Percentiles rank a stretch among this genome's conserved stretches.
Evolutionary conservation across 2,113 vertebrate genomes (phyloP).

Genomic region (Buteo buteo): DNA sequence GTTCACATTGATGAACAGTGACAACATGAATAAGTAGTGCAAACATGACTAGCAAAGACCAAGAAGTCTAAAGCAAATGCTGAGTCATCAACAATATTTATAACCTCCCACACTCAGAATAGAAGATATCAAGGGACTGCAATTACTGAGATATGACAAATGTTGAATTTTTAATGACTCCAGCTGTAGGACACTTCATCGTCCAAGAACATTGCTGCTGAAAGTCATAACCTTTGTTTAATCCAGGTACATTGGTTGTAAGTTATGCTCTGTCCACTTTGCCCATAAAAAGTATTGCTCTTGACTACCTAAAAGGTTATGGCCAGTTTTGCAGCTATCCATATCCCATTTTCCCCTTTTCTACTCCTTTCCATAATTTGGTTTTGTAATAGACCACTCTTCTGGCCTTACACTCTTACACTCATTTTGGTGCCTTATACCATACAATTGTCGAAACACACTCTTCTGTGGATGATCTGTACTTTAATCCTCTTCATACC

Average conservation of each 20-base stretch:
- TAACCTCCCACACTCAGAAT: slow-evolving; percentile 22
- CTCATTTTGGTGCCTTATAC: background rate
- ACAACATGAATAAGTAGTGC: background rate
- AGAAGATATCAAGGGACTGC: slow-evolving; percentile 13
- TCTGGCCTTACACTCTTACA: background rate
- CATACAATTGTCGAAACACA: rapidly evolving
- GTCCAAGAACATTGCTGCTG: background rate
- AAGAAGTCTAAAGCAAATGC: slow-evolving; percentile 33
- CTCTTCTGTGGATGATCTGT: background rate
- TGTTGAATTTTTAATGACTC: slow-evolving; percentile 29
- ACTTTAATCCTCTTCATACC: background rate
- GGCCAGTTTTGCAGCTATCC: background rate
- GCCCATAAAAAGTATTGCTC: background rate
- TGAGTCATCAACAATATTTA: slow-evolving; percentile 54
- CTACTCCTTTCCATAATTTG: background rate
- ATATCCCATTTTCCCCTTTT: background rate
- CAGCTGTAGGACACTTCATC: slow-evolving; percentile 15
- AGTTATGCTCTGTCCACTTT: background rate
- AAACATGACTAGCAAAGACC: background rate
- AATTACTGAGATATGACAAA: slow-evolving; percentile 43
- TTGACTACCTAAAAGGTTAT: background rate
- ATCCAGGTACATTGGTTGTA: rapidly evolving
- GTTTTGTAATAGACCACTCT: background rate
- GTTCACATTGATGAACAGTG: background rate
- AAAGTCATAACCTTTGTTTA: background rate